Evolutionary conservation across 2,888 invertebrate genomes (phyloP).

Genomic region (Catotricha subobsoleta): DNA sequence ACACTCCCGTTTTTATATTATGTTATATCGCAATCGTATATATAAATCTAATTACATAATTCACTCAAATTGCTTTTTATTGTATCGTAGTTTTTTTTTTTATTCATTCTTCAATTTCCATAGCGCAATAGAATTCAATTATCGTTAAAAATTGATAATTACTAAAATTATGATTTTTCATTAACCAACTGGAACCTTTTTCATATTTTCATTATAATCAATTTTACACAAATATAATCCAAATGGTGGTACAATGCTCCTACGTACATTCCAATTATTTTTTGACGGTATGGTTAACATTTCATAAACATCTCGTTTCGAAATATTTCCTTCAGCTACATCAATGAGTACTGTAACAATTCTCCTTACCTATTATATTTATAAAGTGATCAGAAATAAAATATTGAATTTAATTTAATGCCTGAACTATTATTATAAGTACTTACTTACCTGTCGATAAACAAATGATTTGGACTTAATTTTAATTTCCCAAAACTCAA

Average conservation of each 20-base stretch:
- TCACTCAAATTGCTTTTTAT: too few relatives aligned
- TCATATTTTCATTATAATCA: conserved; percentile 45
- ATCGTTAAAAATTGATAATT: too few relatives aligned
- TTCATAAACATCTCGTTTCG: conserved; percentile 43
- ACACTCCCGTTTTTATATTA: too few relatives aligned
- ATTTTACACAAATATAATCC: conserved; percentile 59
- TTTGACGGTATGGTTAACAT: conserved; percentile 65
- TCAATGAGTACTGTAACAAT: conserved; percentile 50
- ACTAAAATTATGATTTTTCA: too few relatives aligned
- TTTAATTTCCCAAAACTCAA: conserved; percentile 1
- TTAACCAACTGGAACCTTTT: too few relatives aligned
- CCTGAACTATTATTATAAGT: too few relatives aligned
- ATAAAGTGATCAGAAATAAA: conserved; percentile 8
- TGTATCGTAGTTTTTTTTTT: too few relatives aligned
- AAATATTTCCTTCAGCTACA: conserved; percentile 41
- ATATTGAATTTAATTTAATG: conserved; percentile 4
- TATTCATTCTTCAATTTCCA: too few relatives aligned
- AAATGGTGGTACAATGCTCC: conserved; percentile 37
- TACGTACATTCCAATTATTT: conserved; percentile 40
- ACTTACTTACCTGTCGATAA: conserved; percentile 60
- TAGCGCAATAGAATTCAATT: too few relatives aligned
- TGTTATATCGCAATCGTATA: too few relatives aligned
- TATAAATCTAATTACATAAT: too few relatives aligned
- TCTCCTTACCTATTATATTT: conserved; percentile 44
- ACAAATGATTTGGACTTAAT: conserved; percentile 38